Evolutionary conservation across 2,888 invertebrate species (phyloP).

Genomic region (Chymomyza fuscimana): DNA sequence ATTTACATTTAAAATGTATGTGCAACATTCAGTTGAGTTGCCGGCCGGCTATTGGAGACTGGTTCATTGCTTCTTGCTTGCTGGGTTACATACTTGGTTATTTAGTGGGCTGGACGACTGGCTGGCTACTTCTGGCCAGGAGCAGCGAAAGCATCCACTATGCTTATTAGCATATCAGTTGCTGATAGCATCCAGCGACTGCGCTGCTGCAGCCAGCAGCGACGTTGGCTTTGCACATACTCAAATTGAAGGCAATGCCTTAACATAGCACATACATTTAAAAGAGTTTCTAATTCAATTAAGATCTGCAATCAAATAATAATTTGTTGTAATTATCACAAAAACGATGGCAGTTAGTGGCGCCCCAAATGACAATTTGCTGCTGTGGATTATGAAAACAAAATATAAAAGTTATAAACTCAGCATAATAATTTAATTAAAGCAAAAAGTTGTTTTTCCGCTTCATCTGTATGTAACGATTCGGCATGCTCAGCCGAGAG

Average conservation of each 20-base stretch:
- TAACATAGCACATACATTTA: no score
- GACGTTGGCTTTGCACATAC: no score
- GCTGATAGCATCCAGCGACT: not conserved
- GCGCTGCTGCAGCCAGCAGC: no score
- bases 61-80: conserved; percentile 42
- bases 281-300: conserved; percentile 20
- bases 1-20: conserved; percentile 68
- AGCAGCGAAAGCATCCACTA: conserved; percentile 55
- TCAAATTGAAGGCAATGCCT: not conserved
- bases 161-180: conserved; percentile 58
- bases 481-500: not conserved
- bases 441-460: conserved; percentile 59
- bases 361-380: conserved; percentile 1
- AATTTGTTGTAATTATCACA: conserved; percentile 31
- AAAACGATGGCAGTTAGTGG: not conserved
- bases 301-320: conserved; percentile 28
- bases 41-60: not conserved
- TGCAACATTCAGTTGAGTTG: conserved; percentile 30
- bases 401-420: conserved; percentile 32
- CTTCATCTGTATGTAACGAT: conserved; percentile 28
- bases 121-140: not conserved
- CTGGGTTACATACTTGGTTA: conserved; percentile 27
- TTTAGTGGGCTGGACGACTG: not conserved
- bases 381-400: conserved; percentile 42
- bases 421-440: conserved; percentile 62